A percentile compares a stretch with the other conserved stretches of the same genome.
These are phyloP conservation scores for Malacosoma neustria DNA, from an alignment of 2,888 invertebrate species.

Conservation along the genomic window DNA sequence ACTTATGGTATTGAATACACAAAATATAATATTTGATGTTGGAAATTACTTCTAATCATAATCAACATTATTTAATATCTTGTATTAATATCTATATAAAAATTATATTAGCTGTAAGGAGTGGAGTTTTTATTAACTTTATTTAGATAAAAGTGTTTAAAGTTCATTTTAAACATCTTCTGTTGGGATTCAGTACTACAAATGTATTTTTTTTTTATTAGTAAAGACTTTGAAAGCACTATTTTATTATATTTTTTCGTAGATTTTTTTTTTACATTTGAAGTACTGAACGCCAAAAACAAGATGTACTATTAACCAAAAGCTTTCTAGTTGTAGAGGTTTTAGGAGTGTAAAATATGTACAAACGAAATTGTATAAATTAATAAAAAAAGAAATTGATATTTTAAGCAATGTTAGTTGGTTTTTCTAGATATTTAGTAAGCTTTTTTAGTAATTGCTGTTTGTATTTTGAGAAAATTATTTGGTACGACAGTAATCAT, in stretches of 20 bases:
- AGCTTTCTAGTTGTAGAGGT: neutral
- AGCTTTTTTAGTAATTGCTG: conserved; percentile 34
- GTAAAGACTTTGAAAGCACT: too few relatives aligned
- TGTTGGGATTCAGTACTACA: too few relatives aligned
- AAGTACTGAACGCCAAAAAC: too few relatives aligned
- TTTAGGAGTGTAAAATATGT: conserved; percentile 1
- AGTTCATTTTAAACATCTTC: too few relatives aligned
- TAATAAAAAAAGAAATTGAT: conserved; percentile 27
- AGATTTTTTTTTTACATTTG: too few relatives aligned
- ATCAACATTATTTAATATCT: neutral
- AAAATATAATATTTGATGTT: conserved; percentile 2
- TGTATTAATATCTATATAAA: neutral
- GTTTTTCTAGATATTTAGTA: conserved; percentile 28
- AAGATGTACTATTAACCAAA: neutral
- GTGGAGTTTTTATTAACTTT: too few relatives aligned
- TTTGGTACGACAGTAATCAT: too few relatives aligned
- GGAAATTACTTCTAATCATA: neutral
- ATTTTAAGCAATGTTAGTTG: conserved; percentile 50
- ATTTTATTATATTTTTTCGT: too few relatives aligned
- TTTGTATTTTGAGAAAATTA: conserved; percentile 24
- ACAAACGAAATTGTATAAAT: conserved; percentile 12
- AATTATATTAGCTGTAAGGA: too few relatives aligned
- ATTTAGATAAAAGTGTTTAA: too few relatives aligned
- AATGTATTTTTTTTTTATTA: too few relatives aligned
- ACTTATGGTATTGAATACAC: neutral